Percentiles rank a stretch among this genome's conserved stretches.
Evolutionary conservation across 2,888 invertebrate species (phyloP).

Genomic region (Melieria picta): DNA sequence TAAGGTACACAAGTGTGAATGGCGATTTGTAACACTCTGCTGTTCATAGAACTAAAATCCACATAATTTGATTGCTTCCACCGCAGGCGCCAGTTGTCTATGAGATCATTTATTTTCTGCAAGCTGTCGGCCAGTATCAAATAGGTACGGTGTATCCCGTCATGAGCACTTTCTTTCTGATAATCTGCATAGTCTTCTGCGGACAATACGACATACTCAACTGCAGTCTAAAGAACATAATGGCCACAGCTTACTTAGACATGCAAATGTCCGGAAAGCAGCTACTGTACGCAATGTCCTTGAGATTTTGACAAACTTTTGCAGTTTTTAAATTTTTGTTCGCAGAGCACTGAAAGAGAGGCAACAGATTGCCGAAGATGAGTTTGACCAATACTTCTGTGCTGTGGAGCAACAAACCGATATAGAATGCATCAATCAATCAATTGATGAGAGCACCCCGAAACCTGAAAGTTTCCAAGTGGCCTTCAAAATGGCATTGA

Average conservation of each 20-base stretch:
- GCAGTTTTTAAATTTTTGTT: too few relatives aligned
- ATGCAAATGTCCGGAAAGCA: constrained; percentile 43
- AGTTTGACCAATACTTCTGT: constrained; percentile 52
- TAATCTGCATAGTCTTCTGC: constrained; percentile 52
- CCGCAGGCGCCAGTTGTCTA: constrained; percentile 52
- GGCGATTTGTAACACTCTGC: too few relatives aligned
- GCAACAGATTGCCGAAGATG: constrained; percentile 46
- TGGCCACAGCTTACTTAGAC: constrained; percentile 50
- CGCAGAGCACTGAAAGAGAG: constrained; percentile 46
- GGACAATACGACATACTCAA: constrained; percentile 59
- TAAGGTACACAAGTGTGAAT: constrained; percentile 41
- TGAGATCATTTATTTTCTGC: constrained; percentile 54
- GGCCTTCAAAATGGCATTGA: constrained; percentile 50
- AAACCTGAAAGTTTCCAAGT: constrained; percentile 34
- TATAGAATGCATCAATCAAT: constrained; percentile 15
- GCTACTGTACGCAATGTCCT: constrained; percentile 43
- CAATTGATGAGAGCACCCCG: not conserved
- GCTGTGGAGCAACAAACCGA: constrained; percentile 41
- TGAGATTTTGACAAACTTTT: too few relatives aligned
- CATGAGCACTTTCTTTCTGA: constrained; percentile 60
- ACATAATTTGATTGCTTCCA: not conserved
- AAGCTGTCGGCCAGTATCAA: constrained; percentile 60
- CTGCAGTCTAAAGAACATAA: constrained; percentile 59
- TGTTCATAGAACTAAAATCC: not conserved
- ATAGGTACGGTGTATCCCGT: constrained; percentile 54